phyloP scores from a whole-genome alignment of 2,113 vertebrate species.

The Chaetodon trifascialis region DNA sequence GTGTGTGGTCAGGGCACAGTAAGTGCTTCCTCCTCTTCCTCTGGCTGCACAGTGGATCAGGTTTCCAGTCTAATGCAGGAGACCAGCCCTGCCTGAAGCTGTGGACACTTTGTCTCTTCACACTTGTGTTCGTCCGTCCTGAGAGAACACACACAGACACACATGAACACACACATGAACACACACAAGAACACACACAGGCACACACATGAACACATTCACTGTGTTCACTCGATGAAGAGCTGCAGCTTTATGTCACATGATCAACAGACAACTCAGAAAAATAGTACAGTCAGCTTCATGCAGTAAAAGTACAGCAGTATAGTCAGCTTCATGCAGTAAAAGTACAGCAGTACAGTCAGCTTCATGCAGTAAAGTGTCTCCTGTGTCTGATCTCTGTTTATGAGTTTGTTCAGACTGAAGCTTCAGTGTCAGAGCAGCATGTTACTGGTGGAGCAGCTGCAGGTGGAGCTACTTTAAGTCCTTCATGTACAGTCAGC shows the following conservation, averaged over 20 bases:
- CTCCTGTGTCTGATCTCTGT: too few species aligned
- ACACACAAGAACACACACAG: background rate
- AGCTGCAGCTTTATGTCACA: background rate
- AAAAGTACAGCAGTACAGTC: too few species aligned
- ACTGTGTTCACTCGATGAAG: background rate
- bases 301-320: too few species aligned
- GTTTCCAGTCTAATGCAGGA: constrained; percentile 70
- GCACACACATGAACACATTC: background rate
- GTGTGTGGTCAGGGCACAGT: constrained; percentile 12
- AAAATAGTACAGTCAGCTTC: too few species aligned
- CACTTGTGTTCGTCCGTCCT: background rate
- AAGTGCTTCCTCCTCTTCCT: constrained; percentile 53
- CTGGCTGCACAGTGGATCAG: constrained; percentile 52
- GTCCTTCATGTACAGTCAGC: too few species aligned
- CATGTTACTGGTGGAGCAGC: too few species aligned
- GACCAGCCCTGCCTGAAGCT: constrained; percentile 49
- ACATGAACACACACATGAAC: background rate
- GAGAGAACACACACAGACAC: background rate
- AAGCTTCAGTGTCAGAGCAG: too few species aligned
- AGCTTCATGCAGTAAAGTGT: too few species aligned
- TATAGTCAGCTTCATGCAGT: too few species aligned
- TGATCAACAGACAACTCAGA: background rate
- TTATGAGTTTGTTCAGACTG: too few species aligned
- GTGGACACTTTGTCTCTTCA: background rate
- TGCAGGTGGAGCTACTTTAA: too few species aligned